Evolutionary conservation across 2,888 invertebrate species (phyloP).

Genomic region (Chalcis sispes): DNA sequence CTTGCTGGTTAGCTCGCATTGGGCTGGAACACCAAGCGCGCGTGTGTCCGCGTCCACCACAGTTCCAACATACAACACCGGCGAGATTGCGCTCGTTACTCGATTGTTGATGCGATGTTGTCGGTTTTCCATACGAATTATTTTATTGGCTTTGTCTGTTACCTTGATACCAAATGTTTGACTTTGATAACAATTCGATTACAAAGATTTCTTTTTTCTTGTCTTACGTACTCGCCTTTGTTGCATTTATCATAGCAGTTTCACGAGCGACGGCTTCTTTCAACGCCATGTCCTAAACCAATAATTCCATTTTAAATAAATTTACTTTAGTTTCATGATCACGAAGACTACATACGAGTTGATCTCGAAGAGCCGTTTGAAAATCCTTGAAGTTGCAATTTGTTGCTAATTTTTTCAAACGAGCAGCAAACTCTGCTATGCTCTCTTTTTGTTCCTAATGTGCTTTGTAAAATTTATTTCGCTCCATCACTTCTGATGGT

Average conservation of each 20-base stretch:
- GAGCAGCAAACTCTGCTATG: constrained; percentile 52
- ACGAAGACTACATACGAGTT: constrained; percentile 52
- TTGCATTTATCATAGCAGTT: constrained; percentile 30
- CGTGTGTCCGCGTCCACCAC: no score
- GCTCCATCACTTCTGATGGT: constrained; percentile 54
- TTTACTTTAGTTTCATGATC: constrained; percentile 3
- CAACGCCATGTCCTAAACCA: constrained; percentile 19
- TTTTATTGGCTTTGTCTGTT: no score
- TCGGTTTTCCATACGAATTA: background rate
- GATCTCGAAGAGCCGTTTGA: constrained; percentile 55
- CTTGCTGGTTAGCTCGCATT: no score
- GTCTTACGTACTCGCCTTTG: constrained; percentile 5
- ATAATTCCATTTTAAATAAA: constrained; percentile 18
- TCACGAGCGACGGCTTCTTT: constrained; percentile 11
- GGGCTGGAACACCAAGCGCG: no score
- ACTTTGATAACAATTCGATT: background rate
- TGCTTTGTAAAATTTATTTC: constrained; percentile 53
- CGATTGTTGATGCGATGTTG: background rate
- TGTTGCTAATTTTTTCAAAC: constrained; percentile 52
- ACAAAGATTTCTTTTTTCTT: background rate
- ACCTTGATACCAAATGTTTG: no score
- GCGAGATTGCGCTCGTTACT: no score
- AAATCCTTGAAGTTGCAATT: constrained; percentile 58
- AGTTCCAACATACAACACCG: no score
- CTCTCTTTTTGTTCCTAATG: constrained; percentile 50